Percentiles rank a stretch among this genome's conserved stretches.
phyloP scores from a whole-genome alignment of 2,113 vertebrate genomes.

The Lonchura striata region DNA sequence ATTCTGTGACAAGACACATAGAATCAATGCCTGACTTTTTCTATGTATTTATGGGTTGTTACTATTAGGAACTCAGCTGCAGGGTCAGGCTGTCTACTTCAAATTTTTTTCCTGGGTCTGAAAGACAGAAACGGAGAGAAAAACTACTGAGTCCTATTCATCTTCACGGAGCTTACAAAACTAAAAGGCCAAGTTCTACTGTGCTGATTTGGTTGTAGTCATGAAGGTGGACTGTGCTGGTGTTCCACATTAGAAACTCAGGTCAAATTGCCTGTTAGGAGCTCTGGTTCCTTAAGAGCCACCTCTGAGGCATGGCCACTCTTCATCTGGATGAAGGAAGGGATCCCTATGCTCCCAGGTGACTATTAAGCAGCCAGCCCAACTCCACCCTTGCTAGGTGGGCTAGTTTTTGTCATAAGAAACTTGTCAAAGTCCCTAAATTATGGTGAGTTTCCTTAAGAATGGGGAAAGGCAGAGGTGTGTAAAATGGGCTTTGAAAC shows the following conservation, averaged over 20 bases:
- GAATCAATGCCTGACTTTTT: neutral
- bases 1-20: neutral
- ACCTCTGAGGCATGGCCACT: neutral
- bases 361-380: neutral
- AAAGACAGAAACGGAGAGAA: neutral
- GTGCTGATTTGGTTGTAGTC: neutral
- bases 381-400: neutral
- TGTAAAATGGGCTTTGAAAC: neutral
- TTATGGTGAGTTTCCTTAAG: neutral
- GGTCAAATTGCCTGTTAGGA: neutral
- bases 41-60: neutral
- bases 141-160: neutral
- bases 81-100: neutral
- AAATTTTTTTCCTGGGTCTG: neutral
- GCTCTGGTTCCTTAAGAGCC: neutral
- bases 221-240: neutral
- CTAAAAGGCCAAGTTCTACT: neutral
- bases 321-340: neutral
- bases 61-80: neutral
- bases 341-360: neutral
- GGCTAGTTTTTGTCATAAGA: neutral
- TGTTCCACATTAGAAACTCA: neutral
- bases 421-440: neutral
- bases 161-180: neutral
- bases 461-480: fast-evolving